Conservation (phyloP, 2,113 vertebrate genomes). For the Felis chaus region DNA sequence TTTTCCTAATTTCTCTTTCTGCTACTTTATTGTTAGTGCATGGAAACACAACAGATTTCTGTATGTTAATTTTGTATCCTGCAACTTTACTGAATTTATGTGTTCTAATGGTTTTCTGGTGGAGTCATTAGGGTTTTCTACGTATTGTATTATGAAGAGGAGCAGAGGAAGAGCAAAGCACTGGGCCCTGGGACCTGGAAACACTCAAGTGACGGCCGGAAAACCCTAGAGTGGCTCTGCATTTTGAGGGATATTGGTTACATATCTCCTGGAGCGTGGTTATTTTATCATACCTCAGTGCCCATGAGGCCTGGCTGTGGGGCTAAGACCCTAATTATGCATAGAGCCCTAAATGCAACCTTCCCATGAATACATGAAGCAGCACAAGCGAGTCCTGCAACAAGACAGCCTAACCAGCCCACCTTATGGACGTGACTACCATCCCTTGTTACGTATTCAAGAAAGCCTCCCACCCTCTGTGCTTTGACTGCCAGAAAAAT, state of each 20-base stretch:
- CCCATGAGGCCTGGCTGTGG: neutral
- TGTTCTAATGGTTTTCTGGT: no score
- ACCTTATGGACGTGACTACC: fast-evolving
- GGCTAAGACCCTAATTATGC: neutral
- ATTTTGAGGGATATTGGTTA: neutral
- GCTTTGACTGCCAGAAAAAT: neutral
- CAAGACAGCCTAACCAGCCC: neutral
- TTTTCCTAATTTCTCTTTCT: no score
- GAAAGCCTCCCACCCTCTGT: neutral
- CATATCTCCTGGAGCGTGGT: neutral
- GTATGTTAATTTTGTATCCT: no score
- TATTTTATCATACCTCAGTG: neutral
- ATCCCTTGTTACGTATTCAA: neutral
- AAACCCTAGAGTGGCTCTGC: neutral
- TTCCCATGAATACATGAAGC: neutral
- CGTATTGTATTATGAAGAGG: neutral
- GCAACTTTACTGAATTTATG: no score
- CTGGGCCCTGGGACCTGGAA: neutral
- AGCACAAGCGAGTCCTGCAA: neutral
- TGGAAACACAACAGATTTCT: no score
- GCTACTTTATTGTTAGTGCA: no score
- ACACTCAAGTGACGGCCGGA: neutral
- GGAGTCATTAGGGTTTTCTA: no score
- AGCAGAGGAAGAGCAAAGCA: neutral
- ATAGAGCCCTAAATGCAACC: neutral